phyloP scores from a whole-genome alignment of 2,888 invertebrate species.

The Drosophila meridiana region DNA sequence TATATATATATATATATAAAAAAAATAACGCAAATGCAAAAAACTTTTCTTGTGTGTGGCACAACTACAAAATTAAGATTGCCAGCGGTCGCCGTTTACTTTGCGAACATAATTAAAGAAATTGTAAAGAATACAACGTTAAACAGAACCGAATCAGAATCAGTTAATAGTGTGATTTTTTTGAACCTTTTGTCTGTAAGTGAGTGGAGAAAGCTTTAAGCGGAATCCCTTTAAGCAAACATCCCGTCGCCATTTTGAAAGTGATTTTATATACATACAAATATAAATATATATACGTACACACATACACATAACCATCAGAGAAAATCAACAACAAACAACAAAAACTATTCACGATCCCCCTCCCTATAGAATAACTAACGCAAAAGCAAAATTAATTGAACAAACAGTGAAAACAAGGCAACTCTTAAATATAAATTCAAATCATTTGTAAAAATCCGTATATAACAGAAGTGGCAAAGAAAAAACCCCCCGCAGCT shows the following conservation, averaged over 20 bases:
- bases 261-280: constrained; percentile 73
- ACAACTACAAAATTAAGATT: constrained; percentile 33
- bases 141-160: constrained; percentile 66
- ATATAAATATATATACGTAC: constrained; percentile 60
- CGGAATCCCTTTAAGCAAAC: constrained; percentile 72
- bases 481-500: constrained; percentile 68
- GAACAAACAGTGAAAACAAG: constrained; percentile 58
- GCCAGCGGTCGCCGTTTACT: constrained; percentile 56
- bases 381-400: constrained; percentile 41
- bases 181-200: constrained; percentile 78
- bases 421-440: constrained; percentile 63
- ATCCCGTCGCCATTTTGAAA: constrained; percentile 81
- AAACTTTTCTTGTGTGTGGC: constrained; percentile 58
- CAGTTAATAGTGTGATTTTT: constrained; percentile 79
- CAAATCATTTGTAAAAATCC: constrained; percentile 60
- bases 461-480: constrained; percentile 67
- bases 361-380: constrained; percentile 34
- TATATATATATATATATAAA: not conserved
- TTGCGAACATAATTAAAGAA: constrained; percentile 52
- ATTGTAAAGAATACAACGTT: constrained; percentile 57
- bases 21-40: constrained; percentile 47
- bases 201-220: constrained; percentile 78
- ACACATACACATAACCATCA: constrained; percentile 45
- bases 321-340: constrained; percentile 41
- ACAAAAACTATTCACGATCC: constrained; percentile 45